A percentile compares a stretch with the other conserved stretches of the same genome.
Evolutionary conservation across 1,140 invertebrate genomes (phyloP).

Genomic region (Heterodera schachtii): DNA sequence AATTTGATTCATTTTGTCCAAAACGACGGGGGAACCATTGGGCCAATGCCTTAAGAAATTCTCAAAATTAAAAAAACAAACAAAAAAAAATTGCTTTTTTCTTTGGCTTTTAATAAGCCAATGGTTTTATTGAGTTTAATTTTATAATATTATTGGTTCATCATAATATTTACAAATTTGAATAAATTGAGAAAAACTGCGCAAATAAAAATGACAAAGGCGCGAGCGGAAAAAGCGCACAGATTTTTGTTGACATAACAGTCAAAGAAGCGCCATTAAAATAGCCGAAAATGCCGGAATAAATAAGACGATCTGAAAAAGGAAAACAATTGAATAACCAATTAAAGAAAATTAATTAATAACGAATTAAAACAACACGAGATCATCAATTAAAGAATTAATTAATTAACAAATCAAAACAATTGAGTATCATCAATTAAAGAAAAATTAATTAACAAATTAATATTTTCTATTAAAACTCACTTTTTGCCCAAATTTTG

Average conservation of each 20-base stretch:
- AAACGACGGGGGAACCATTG: neutral
- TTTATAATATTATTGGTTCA: too few relatives aligned
- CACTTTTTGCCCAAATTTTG: conserved; percentile 27
- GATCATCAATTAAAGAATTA: too few relatives aligned
- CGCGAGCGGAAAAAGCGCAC: conserved; percentile 13
- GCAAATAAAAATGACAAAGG: conserved; percentile 6
- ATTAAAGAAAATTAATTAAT: too few relatives aligned
- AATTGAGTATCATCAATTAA: neutral
- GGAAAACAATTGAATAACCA: too few relatives aligned
- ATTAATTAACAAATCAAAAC: neutral
- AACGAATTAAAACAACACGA: too few relatives aligned
- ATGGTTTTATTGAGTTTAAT: too few relatives aligned
- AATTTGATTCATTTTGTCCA: conserved; percentile 12
- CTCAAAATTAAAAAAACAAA: neutral
- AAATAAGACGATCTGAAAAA: conserved; percentile 2
- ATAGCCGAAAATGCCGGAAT: conserved; percentile 14
- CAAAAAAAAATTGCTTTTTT: too few relatives aligned
- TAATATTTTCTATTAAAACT: neutral
- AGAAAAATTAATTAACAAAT: neutral
- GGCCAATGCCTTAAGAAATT: neutral
- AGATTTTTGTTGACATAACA: conserved; percentile 19
- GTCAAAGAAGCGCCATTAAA: neutral
- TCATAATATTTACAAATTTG: neutral
- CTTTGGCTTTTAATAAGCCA: too few relatives aligned
- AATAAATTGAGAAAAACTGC: conserved; percentile 22